Evolutionary conservation across 2,113 vertebrate species (phyloP).

Genomic region (Dromas ardeola): DNA sequence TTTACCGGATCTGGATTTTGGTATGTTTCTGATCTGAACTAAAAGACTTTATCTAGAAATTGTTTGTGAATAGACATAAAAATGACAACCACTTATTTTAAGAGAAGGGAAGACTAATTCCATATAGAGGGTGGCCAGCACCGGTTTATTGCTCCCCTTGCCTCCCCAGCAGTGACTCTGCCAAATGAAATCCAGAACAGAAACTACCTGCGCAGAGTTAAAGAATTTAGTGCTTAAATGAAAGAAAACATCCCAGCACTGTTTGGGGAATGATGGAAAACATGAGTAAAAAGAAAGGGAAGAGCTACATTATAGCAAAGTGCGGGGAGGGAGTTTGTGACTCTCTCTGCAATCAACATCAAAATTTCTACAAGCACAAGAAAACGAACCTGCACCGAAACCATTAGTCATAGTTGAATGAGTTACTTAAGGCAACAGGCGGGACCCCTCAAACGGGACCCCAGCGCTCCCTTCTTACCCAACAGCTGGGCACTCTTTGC

Average conservation of each 20-base stretch:
- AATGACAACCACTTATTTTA: background rate
- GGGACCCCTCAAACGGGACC: background rate
- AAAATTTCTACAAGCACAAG: background rate
- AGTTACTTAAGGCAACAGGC: background rate
- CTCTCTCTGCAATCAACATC: conserved; percentile 13
- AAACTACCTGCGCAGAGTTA: conserved; percentile 1
- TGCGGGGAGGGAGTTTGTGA: background rate
- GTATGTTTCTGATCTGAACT: background rate
- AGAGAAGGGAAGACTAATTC: background rate
- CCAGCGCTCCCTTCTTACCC: background rate
- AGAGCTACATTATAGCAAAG: background rate
- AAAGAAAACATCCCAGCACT: conserved; percentile 24
- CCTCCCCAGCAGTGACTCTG: background rate
- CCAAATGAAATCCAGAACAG: background rate
- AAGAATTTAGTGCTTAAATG: background rate
- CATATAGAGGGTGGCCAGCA: background rate
- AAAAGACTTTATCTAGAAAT: background rate
- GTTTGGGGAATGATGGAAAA: conserved; percentile 48
- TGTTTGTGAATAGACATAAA: background rate
- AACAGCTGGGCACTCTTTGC: background rate
- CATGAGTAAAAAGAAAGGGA: background rate
- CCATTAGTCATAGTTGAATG: background rate
- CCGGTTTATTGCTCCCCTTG: background rate
- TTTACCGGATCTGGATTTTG: background rate
- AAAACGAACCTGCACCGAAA: background rate